These are phyloP conservation scores for Cephus nigrinus DNA, from an alignment of 2,888 invertebrate species.

Conservation along the genomic window DNA sequence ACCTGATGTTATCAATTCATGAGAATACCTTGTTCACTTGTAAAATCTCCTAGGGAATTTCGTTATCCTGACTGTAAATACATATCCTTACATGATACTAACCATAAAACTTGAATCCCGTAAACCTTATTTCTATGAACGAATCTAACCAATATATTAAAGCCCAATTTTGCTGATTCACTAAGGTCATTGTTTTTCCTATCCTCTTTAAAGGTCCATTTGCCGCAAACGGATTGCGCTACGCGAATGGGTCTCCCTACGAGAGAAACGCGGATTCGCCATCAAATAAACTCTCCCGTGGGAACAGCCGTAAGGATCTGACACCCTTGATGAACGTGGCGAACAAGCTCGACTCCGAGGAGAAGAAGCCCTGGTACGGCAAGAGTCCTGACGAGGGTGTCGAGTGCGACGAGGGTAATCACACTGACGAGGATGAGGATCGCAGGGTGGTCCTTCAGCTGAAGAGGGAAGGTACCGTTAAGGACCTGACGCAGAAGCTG, in stretches of 20 bases:
- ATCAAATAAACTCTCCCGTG: conserved; percentile 60
- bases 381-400: conserved; percentile 70
- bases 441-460: conserved; percentile 75
- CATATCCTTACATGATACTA: too few species aligned
- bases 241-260: conserved; percentile 57
- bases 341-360: conserved; percentile 70
- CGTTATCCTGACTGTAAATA: too few species aligned
- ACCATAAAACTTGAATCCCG: too few species aligned
- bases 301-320: conserved; percentile 68
- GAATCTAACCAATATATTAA: too few species aligned
- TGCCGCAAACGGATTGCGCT: conserved; percentile 53
- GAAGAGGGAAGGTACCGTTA: conserved; percentile 87
- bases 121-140: too few species aligned
- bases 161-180: too few species aligned
- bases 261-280: conserved; percentile 56
- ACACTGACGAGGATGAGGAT: conserved; percentile 68
- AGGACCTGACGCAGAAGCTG: conserved; percentile 87
- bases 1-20: not conserved
- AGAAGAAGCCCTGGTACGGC: conserved; percentile 68
- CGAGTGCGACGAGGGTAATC: conserved; percentile 69
- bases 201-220: conserved; percentile 41
- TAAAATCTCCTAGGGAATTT: too few species aligned
- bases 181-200: not conserved
- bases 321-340: conserved; percentile 70
- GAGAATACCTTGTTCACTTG: too few species aligned